Percentiles rank a stretch among this genome's conserved stretches.
These are phyloP conservation scores for Plecotus auritus DNA, from an alignment of 2,113 vertebrate species.

Conservation along the genomic window DNA sequence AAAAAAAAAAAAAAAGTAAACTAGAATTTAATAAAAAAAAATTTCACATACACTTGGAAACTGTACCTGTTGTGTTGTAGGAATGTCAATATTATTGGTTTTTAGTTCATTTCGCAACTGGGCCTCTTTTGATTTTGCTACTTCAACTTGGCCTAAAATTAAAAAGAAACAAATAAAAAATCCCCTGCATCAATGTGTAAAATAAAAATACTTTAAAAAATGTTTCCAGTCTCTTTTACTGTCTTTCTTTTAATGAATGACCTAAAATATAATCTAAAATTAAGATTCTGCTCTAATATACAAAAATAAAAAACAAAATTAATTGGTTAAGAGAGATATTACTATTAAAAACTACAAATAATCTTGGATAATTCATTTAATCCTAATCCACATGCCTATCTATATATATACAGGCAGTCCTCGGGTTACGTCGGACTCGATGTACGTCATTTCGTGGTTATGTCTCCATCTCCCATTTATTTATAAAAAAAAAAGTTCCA, in stretches of 20 bases:
- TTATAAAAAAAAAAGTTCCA: too few species aligned
- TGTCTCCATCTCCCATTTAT: too few species aligned
- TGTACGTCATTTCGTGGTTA: too few species aligned
- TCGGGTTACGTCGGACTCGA: too few species aligned
- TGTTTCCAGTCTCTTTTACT: background rate
- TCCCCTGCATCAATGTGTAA: background rate
- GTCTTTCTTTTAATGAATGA: background rate
- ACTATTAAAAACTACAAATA: background rate
- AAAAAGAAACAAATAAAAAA: constrained; percentile 17
- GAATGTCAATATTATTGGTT: constrained; percentile 75
- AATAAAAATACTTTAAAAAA: background rate
- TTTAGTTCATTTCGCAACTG: constrained; percentile 78
- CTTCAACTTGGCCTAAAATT: constrained; percentile 80
- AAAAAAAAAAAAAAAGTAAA: background rate
- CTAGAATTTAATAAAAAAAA: background rate
- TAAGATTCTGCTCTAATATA: background rate
- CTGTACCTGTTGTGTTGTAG: constrained; percentile 78
- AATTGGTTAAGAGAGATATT: background rate
- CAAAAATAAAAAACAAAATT: constrained; percentile 13
- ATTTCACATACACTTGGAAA: background rate
- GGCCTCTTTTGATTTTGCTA: constrained; percentile 79
- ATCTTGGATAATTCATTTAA: background rate
- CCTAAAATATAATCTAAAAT: constrained; percentile 27
- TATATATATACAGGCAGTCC: background rate
- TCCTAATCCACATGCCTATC: background rate